Evolutionary conservation across 2,888 invertebrate genomes (phyloP).

Genomic region (Desoria tigrina): DNA sequence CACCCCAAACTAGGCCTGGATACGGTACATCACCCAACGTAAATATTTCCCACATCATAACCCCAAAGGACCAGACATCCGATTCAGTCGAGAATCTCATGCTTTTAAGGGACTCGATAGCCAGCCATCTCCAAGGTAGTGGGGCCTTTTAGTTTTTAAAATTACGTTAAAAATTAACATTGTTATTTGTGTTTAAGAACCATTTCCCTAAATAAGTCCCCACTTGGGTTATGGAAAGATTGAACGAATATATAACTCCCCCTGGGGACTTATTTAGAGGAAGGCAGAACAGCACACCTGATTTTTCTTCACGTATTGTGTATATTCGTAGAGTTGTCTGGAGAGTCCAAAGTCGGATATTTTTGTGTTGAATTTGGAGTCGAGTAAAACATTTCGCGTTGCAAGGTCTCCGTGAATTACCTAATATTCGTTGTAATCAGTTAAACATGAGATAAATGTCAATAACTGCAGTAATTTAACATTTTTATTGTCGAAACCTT

Average conservation of each 20-base stretch:
- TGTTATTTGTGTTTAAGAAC: too few relatives aligned
- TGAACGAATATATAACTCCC: too few relatives aligned
- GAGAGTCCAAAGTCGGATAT: conserved; percentile 70
- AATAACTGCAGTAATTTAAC: too few relatives aligned
- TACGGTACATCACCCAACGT: neutral
- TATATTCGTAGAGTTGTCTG: conserved; percentile 57
- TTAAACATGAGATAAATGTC: too few relatives aligned
- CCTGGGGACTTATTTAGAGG: too few relatives aligned
- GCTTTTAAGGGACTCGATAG: neutral
- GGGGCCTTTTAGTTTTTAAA: neutral
- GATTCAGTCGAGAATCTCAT: neutral
- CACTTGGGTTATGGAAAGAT: too few relatives aligned
- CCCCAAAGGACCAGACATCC: neutral
- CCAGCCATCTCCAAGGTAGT: neutral
- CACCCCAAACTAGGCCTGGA: neutral
- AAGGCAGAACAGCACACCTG: too few relatives aligned
- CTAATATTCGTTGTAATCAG: too few relatives aligned
- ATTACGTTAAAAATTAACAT: too few relatives aligned
- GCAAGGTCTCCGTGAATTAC: too few relatives aligned
- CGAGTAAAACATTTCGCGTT: neutral
- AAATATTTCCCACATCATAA: neutral
- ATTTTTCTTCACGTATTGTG: conserved; percentile 5
- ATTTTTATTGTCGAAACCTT: conserved; percentile 11
- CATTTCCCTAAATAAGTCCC: too few relatives aligned
- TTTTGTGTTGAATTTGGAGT: conserved; percentile 66